These are phyloP conservation scores for Eucera pruinosa DNA, from an alignment of 2,888 invertebrate genomes.

Conservation along the genomic window DNA sequence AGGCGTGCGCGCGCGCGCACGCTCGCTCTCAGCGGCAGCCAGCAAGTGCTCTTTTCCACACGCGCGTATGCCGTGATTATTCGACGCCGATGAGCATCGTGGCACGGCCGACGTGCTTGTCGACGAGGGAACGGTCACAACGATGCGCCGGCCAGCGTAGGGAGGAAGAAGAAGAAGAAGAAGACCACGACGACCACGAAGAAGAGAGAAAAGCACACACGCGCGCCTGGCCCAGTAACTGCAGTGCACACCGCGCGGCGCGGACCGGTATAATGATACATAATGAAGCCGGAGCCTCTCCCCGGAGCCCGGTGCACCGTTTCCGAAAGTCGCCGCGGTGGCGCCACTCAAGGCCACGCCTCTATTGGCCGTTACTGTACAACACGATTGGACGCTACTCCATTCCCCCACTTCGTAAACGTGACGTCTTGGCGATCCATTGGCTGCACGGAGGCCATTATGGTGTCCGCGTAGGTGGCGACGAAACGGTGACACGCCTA, in stretches of 20 bases:
- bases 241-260: constrained; percentile 84
- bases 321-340: constrained; percentile 74
- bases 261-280: constrained; percentile 85
- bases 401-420: constrained; percentile 63
- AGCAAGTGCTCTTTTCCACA: constrained; percentile 58
- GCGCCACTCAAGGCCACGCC: constrained; percentile 79
- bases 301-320: constrained; percentile 78
- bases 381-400: constrained; percentile 71
- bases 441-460: constrained; percentile 79
- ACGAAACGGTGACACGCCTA: constrained; percentile 9
- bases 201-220: constrained; percentile 80
- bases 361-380: constrained; percentile 28
- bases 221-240: constrained; percentile 82
- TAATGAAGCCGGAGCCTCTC: constrained; percentile 84
- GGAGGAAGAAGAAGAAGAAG: constrained; percentile 59
- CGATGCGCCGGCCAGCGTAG: constrained; percentile 52
- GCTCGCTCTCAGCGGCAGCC: constrained; percentile 44
- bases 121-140: constrained; percentile 54
- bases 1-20: constrained; percentile 45
- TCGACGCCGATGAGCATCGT: constrained; percentile 57
- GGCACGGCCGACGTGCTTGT: constrained; percentile 44
- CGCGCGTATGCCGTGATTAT: constrained; percentile 62
- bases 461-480: constrained; percentile 76
- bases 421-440: constrained; percentile 67
- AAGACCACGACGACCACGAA: constrained; percentile 67